These are phyloP conservation scores for Gracilinanus agilis DNA, from an alignment of 2,113 vertebrate species.

Conservation along the genomic window DNA sequence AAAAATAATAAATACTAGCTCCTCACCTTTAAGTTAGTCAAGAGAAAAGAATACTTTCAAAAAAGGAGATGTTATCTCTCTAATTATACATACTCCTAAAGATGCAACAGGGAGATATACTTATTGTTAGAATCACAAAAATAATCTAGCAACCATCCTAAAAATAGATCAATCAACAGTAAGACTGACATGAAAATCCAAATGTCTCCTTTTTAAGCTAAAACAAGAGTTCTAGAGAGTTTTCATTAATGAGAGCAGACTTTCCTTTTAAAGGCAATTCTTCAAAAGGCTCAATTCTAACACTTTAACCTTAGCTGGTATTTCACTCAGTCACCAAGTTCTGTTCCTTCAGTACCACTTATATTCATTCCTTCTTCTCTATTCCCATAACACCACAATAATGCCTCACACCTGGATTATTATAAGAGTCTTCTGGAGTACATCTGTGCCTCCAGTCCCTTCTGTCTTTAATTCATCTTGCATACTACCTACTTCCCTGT, in stretches of 20 bases:
- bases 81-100: background rate
- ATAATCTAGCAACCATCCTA: constrained; percentile 49
- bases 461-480: background rate
- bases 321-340: background rate
- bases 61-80: constrained; percentile 42
- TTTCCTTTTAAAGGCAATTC: background rate
- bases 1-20: constrained; percentile 45
- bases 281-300: background rate
- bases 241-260: background rate
- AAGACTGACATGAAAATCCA: constrained; percentile 55
- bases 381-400: background rate
- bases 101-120: constrained; percentile 13
- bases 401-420: background rate
- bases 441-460: background rate
- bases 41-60: constrained; percentile 56
- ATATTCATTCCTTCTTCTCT: background rate
- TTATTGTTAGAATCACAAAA: constrained; percentile 61
- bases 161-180: constrained; percentile 66
- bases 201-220: constrained; percentile 31
- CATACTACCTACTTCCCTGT: background rate
- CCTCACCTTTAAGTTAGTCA: background rate
- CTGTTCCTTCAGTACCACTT: background rate
- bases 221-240: background rate
- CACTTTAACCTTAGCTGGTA: background rate
- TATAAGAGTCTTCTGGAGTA: background rate